Evolutionary conservation across 2,888 invertebrate species (phyloP).

Genomic region (Temnothorax unifasciatus): DNA sequence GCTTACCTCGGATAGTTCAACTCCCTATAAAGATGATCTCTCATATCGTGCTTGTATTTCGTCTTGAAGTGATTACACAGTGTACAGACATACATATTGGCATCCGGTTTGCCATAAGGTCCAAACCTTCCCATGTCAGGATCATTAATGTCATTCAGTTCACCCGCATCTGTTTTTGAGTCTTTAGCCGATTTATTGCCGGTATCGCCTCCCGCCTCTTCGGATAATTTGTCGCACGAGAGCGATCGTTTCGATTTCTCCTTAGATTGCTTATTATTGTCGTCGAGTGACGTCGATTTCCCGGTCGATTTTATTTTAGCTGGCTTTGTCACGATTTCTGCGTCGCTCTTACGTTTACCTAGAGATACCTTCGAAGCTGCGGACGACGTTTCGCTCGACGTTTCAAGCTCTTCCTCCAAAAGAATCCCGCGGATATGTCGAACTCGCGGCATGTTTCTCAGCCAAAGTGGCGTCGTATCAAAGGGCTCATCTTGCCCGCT

Average conservation of each 20-base stretch:
- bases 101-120: slow-evolving; percentile 87
- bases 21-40: slow-evolving; percentile 90
- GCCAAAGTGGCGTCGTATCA: slow-evolving; percentile 89
- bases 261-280: slow-evolving; percentile 61
- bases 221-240: slow-evolving; percentile 63
- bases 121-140: slow-evolving; percentile 77
- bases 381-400: slow-evolving; percentile 48
- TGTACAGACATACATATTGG: slow-evolving; percentile 88
- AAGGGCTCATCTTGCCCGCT: slow-evolving; percentile 83
- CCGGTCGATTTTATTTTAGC: slow-evolving; percentile 72
- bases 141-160: slow-evolving; percentile 57
- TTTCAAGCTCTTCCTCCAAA: slow-evolving; percentile 87
- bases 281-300: slow-evolving; percentile 76
- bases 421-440: slow-evolving; percentile 89
- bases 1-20: slow-evolving; percentile 89
- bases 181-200: slow-evolving; percentile 31
- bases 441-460: slow-evolving; percentile 87
- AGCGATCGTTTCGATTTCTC: slow-evolving; percentile 68
- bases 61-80: slow-evolving; percentile 89
- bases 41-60: slow-evolving; percentile 88
- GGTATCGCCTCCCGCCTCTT: slow-evolving; percentile 37
- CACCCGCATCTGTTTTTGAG: not conserved
- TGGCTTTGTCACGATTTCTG: slow-evolving; percentile 68
- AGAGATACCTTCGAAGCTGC: slow-evolving; percentile 45
- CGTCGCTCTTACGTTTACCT: slow-evolving; percentile 78